Percentiles rank a stretch among this genome's conserved stretches.
Conservation (phyloP, 2,888 invertebrate species). For the Atethmia centrago region DNA sequence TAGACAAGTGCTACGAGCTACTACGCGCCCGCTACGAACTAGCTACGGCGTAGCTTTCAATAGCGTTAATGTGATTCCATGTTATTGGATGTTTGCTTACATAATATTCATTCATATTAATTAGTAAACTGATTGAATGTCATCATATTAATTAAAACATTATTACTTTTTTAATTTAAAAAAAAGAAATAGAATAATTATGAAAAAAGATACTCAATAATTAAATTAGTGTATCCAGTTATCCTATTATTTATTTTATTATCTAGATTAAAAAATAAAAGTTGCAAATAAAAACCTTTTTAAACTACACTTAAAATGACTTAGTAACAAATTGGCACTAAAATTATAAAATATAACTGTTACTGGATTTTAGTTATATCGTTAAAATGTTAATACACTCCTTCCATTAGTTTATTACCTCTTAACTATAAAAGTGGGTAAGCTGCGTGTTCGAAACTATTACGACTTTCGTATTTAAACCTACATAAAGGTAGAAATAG, state of each 20-base stretch:
- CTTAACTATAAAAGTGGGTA: conserved; percentile 5
- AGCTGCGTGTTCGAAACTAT: conserved; percentile 47
- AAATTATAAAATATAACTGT: conserved; percentile 22
- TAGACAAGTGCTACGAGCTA: conserved; percentile 59
- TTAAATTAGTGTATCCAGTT: too few species aligned
- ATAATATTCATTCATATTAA: neutral
- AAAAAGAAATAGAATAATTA: neutral
- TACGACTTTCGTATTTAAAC: conserved; percentile 28
- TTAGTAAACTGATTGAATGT: neutral
- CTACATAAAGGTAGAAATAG: conserved; percentile 14
- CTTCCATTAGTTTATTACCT: conserved; percentile 30
- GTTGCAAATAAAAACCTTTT: neutral
- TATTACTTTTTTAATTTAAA: neutral
- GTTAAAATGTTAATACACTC: conserved; percentile 25
- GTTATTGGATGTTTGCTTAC: neutral
- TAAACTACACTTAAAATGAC: neutral
- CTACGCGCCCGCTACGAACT: conserved; percentile 44
- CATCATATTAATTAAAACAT: too few species aligned
- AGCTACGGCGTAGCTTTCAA: conserved; percentile 58
- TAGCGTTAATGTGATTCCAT: neutral
- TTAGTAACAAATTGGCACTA: conserved; percentile 4
- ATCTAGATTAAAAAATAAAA: neutral
- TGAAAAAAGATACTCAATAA: neutral
- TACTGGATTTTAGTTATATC: conserved; percentile 22
- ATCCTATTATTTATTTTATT: neutral